Evolutionary conservation across 2,113 vertebrate species (phyloP), one percentile per base, ranked within the genome.

Genomic region (Xenopus borealis): DNA sequence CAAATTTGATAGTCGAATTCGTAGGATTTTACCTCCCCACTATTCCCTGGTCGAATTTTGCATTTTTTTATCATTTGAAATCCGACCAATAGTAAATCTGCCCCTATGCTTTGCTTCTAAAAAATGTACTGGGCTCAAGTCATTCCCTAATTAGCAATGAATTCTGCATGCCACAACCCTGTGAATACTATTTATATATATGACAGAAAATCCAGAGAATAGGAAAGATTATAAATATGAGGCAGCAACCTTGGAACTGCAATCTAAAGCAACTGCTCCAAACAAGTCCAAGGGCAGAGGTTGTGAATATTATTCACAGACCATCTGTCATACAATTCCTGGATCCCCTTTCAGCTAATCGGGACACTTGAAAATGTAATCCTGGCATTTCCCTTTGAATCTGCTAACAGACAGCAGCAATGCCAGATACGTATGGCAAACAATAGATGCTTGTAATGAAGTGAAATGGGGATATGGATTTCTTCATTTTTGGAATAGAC

Each of bases 261-360:
- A 95, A 96, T 94, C 89, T 89, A 91, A 92, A 93, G 88, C 87
- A 89, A 90, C 87, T 93, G 90, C 92, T 94, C 89, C 89, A 91
- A 92, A 94, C 89, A 91, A 91, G 93, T 92, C 91, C 91, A 85
- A 86, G 91, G 90, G 93, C 91, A 91, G 91, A 89, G 88, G 91
- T 93, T 89, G 88, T 89, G 92, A 92, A 92, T 96, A 97, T 97
- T 95, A 95, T 93, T 93, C 88, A 94, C 87, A 91, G 90, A 94
- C 95, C 97, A 99, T 97, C 95, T 98, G 96, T 94, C 92, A 88
- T 87, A 88, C 88, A 89, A 85, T 93, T 92, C 90, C 88, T 92
- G 89, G 79, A 91, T 83, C 86, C 86, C 85, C 84, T 88, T 85
- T 85, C 89, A 88, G 80, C 85, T 85, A 81, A 89, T 86, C 72